Evolutionary conservation across 2,113 vertebrate genomes (phyloP), one percentile per base, ranked within the genome.

Genomic region (Sisor rabdophorus): DNA sequence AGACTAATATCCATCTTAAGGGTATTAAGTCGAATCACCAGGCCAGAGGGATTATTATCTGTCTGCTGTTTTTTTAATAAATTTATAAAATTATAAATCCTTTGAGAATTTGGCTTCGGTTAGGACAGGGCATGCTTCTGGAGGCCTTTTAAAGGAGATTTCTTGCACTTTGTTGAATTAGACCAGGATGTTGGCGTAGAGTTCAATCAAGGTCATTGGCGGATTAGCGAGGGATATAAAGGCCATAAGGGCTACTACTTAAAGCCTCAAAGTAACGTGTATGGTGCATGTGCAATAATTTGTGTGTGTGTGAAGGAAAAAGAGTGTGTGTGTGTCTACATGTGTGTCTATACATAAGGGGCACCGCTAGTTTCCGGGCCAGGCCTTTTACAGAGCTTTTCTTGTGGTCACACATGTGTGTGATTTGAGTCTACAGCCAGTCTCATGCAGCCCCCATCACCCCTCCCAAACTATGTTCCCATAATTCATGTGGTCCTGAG

Each of bases 341-440:
- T 82, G 65, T 59, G 71, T 64, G 58, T 67, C 30, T 81, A 22
- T 80, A 63, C 68, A 75, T 40, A 64, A 36, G 75, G 71, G 71
- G 71, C 77, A 80, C 71, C 28, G 12, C 54, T 36, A 73, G 89
- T 89, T 91, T 92, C 90, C 88, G 87, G 83, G 87, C 86, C 86
- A 84, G 85, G 79, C 83, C 85, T 88, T 88, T 88, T 88, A 87
- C 84, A 32, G 87, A 81, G 82, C 86, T 91, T 92, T 91, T 92
- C 87, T 92, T 92, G 91, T 91, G 91, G 91, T 88, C 85, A 82
- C 89, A 89, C 87, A 91, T 90, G 86, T 92, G 90, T 86, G 88
- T 70, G 85, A 87, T 89, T 91, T 87, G 88, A 87, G 86, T 80
- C 80, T 74, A 71, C 79, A 89, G 82, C 87, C 85, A 85, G 87